Evolutionary conservation across 53 echinoderm and acorn worm genomes (phyloP), one percentile per base, ranked within the genome.

Genomic region (Temnopleurus reevesii): DNA sequence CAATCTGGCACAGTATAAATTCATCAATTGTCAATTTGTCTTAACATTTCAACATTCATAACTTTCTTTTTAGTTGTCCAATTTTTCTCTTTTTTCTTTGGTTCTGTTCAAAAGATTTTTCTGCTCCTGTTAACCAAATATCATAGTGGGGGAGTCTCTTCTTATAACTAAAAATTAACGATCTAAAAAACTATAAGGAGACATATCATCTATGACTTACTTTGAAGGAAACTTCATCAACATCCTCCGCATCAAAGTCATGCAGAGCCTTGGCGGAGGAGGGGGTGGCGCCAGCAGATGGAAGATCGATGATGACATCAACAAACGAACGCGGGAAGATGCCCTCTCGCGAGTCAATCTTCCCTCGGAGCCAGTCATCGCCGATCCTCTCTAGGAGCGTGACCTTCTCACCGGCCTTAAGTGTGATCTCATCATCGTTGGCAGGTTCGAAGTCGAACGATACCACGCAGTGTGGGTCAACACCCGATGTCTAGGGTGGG

Each of bases 251-350:
- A 38, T 89, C 76, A 83, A 97, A 97, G 89, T 97, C 94, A 61
- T 92, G 93, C 12, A 90, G 53, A 49, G 97, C 97, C 77, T 91
- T 93, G 55, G 93, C 93, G n/a, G 80, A 60, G 24, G 89, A 90
- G 2, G 86, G 53, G 44, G 90, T 93, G 8, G 55, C 79, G 33
- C 64, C 81, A 2, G 66, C 91, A 27, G 59, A 64, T 2, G 93
- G 93, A 6, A 93, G 82, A 53, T 95, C 93, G 3, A 91, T 91
- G 47, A 95, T 83, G 57, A 98, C 90, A n/a, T 98, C 95, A n/a
- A 94, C 98, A 49, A 98, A 98, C 6, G 94, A 59, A 29, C 90
- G 94, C 5, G 98, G 98, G 83, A 98, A 98, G 77, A 98, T 93
- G 26, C 98, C 98, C n/a, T 95, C 98, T 46, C 88, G 93, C 7